Evolutionary conservation across 2,888 invertebrate genomes (phyloP).

Genomic region (Cordilura impudica): DNA sequence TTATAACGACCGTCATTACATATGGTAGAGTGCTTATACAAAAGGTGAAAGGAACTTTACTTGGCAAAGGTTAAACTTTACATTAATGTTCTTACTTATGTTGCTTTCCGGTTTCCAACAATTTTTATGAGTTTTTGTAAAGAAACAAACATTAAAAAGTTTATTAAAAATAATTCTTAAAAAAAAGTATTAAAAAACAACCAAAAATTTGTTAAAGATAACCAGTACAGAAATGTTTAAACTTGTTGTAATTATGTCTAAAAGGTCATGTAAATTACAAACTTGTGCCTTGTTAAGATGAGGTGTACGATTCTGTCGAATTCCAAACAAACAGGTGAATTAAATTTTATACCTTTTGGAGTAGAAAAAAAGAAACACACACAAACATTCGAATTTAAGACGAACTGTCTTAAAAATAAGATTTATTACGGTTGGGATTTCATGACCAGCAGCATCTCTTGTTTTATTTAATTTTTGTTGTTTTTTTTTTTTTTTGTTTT

Average conservation of each 20-base stretch:
- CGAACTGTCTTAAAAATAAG: conserved; percentile 48
- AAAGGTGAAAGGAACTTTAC: not conserved
- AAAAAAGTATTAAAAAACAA: conserved; percentile 15
- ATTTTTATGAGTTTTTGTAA: conserved; percentile 1
- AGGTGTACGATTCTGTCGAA: not conserved
- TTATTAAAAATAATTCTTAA: conserved; percentile 41
- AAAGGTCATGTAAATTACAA: conserved; percentile 56
- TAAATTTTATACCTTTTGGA: conserved; percentile 29
- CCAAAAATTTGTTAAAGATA: conserved; percentile 26
- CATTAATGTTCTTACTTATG: conserved; percentile 1
- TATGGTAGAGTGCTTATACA: too few relatives aligned
- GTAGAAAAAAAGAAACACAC: not conserved
- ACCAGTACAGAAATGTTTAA: conserved; percentile 17
- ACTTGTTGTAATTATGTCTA: not conserved
- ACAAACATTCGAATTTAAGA: conserved; percentile 26
- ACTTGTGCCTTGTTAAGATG: conserved; percentile 38
- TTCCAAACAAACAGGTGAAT: conserved; percentile 49
- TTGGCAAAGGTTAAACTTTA: not conserved
- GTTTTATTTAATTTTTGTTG: conserved; percentile 22
- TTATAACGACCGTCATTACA: too few relatives aligned
- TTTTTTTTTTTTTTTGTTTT: not conserved
- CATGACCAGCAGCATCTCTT: conserved; percentile 52
- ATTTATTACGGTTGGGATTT: conserved; percentile 57
- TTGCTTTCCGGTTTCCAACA: conserved; percentile 46
- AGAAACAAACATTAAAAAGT: conserved; percentile 36